These are phyloP conservation scores for Megaleporinus macrocephalus DNA, from an alignment of 2,113 vertebrate species.

Conservation along the genomic window DNA sequence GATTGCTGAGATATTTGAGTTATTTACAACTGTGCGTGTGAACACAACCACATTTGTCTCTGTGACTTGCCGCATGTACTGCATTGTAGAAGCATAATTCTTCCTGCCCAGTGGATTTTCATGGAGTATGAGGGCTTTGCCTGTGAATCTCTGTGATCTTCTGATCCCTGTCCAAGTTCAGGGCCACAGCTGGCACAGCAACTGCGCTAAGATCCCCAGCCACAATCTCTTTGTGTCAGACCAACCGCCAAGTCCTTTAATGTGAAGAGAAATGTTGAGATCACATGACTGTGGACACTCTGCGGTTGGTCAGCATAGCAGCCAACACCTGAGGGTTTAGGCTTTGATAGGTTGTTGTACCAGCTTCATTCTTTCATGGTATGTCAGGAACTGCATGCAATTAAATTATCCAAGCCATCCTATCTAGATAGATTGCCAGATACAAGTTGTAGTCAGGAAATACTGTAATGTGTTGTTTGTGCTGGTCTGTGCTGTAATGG, in stretches of 20 bases:
- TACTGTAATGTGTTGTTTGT: too few species aligned
- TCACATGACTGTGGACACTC: not conserved
- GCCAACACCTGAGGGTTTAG: not conserved
- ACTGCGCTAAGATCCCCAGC: slow-evolving; percentile 34
- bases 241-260: not conserved
- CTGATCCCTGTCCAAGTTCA: slow-evolving; percentile 23
- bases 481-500: too few species aligned
- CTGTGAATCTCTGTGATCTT: not conserved
- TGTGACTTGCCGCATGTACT: not conserved
- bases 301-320: not conserved
- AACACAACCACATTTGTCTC: not conserved
- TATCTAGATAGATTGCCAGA: too few species aligned
- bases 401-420: too few species aligned
- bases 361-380: too few species aligned
- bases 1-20: not conserved
- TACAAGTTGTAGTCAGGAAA: too few species aligned
- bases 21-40: not conserved
- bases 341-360: not conserved
- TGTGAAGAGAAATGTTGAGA: slow-evolving; percentile 16
- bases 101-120: not conserved
- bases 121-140: slow-evolving; percentile 4
- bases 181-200: slow-evolving; percentile 43
- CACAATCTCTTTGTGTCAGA: not conserved
- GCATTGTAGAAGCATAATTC: slow-evolving; percentile 11
- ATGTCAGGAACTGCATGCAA: too few species aligned